These are phyloP conservation scores for Sciurus carolinensis DNA, from an alignment of 2,797 vertebrate species.

Conservation along the genomic window DNA sequence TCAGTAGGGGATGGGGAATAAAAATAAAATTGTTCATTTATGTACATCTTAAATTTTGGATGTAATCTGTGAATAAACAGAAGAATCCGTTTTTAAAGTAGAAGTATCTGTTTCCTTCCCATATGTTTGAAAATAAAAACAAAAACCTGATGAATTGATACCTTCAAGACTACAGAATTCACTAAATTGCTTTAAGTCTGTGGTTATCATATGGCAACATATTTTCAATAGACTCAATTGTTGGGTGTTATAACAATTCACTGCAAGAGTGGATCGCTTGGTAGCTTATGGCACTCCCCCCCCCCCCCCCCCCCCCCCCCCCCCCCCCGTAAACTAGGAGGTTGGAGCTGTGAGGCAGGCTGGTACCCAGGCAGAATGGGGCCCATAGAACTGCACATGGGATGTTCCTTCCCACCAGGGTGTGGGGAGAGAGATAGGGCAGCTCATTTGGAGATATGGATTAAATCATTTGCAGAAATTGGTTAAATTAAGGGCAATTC, in stretches of 20 bases:
- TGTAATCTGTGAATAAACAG: neutral
- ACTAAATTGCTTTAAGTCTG: neutral
- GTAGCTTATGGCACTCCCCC: neutral
- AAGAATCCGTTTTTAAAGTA: constrained; percentile 21
- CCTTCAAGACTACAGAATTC: constrained; percentile 8
- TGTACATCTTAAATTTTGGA: neutral
- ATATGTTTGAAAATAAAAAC: neutral
- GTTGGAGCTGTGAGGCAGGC: neutral
- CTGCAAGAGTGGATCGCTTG: neutral
- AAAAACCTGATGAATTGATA: neutral
- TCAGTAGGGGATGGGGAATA: neutral
- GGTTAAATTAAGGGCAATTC: neutral
- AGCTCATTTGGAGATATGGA: neutral
- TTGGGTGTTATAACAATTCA: neutral
- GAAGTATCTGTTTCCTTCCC: neutral
- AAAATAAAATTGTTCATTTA: neutral
- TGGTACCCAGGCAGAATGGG: neutral
- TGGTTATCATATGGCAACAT: neutral
- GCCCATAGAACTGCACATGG: neutral
- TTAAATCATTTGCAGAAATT: neutral
- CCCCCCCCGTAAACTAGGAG: neutral
- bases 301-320: neutral
- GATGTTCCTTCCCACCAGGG: neutral
- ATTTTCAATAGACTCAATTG: neutral
- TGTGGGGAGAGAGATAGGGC: accelerated